Evolutionary conservation across 2,888 invertebrate species (phyloP), one percentile per base, ranked within the genome.

Genomic region (Tillus elongatus): DNA sequence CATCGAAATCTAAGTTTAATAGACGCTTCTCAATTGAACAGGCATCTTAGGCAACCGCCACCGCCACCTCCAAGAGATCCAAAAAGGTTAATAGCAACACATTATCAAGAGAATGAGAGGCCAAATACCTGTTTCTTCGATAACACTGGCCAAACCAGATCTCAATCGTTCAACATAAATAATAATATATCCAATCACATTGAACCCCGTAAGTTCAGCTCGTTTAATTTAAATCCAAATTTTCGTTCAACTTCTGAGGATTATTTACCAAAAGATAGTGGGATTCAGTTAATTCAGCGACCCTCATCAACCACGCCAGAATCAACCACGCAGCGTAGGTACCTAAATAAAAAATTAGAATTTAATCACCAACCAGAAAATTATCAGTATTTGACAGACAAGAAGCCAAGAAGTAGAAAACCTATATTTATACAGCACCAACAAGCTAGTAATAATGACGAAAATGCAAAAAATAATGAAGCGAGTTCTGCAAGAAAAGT

Each of bases 31-130:
- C 46, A 49, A 31, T 34, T 53, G 3, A 26, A 36, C 14, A 29
- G 31, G 29, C 45, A 41, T 28, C 41, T 41, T 10, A 50, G 51
- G 27, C 52, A 52, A 19, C 56, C 74, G 24, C 84, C 86, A 3
- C 86, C 87, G 0, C 86, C 86, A 15, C 86, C 87, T 1, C 85
- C 86, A n/a, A 69, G 82, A 49, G 84, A 82, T 62, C 83, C 80
- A 51, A 71, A 78, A 40, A 71, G 75, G 60, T 67, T 74, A 10
- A 63, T 71, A 12, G 70, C 71, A 16, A 69, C 69, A 27, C 47
- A 54, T 42, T 53, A 59, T 40, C 48, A 51, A 42, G 55, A 58
- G 48, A 53, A 67, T 57, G 44, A 49, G 51, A 63, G 74, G 36
- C 75, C 74, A 1, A 54, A 40, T 28, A 55, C 73, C 0, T 73